Evolutionary conservation across 2,797 vertebrate genomes (phyloP).

Genomic region (Natrix natrix): DNA sequence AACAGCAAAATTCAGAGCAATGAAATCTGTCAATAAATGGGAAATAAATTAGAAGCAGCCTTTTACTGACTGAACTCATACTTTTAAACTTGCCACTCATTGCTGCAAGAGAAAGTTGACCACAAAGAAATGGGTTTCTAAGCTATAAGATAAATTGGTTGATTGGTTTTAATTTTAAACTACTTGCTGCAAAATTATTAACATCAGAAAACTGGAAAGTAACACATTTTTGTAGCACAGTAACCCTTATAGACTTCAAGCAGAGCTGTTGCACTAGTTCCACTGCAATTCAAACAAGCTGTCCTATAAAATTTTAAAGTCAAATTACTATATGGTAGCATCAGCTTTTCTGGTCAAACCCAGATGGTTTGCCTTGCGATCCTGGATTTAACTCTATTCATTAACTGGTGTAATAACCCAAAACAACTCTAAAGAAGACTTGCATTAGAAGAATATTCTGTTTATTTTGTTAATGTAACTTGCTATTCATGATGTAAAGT

Average conservation of each 20-base stretch:
- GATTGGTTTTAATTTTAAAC: neutral
- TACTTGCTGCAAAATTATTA: neutral
- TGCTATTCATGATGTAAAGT: neutral
- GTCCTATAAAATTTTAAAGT: neutral
- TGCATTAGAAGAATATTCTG: neutral
- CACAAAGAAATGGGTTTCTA: neutral
- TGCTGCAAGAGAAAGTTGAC: neutral
- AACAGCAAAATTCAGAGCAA: neutral
- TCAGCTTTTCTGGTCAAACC: neutral
- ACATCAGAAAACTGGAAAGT: neutral
- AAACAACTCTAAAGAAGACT: neutral
- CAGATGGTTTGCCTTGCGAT: neutral
- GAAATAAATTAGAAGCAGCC: neutral
- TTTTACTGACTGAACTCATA: neutral
- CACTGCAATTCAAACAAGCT: neutral
- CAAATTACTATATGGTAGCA: neutral
- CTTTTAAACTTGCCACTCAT: neutral
- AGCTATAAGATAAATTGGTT: neutral
- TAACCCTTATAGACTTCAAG: neutral
- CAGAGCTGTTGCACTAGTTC: neutral
- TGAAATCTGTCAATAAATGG: constrained; percentile 15
- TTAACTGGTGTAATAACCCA: neutral
- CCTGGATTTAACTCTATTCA: neutral
- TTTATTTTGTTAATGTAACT: neutral
- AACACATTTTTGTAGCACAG: neutral